A percentile compares a stretch with the other conserved stretches of the same genome.
phyloP scores from a whole-genome alignment of 2,888 invertebrate genomes.

The Ethmia dodecea region DNA sequence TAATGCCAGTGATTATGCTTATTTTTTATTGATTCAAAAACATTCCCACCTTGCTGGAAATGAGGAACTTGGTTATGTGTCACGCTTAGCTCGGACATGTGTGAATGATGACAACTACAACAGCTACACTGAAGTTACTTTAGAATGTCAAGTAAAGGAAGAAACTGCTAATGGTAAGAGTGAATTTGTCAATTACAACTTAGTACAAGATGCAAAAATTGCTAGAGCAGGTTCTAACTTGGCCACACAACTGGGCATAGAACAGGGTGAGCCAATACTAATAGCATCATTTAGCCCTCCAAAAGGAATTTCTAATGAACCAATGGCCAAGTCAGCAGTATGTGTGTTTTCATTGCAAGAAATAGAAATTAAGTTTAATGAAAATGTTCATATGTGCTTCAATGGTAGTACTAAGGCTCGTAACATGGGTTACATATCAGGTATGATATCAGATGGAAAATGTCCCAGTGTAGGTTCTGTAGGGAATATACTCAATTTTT shows the following conservation, averaged over 20 bases:
- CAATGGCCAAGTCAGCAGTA: conserved; percentile 89
- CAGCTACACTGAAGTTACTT: conserved; percentile 97
- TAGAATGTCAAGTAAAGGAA: conserved; percentile 87
- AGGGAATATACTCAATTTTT: conserved; percentile 94
- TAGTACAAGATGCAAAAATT: conserved; percentile 95
- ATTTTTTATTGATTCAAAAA: conserved; percentile 96
- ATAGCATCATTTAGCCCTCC: conserved; percentile 95
- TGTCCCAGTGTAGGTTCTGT: conserved; percentile 92
- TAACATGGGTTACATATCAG: conserved; percentile 94
- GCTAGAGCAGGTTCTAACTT: conserved; percentile 90
- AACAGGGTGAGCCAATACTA: conserved; percentile 87
- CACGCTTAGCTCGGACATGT: conserved; percentile 94
- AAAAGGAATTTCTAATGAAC: conserved; percentile 90
- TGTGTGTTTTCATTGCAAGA: conserved; percentile 95
- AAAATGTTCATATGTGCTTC: conserved; percentile 98
- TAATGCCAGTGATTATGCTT: conserved; percentile 95
- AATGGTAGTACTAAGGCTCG: conserved; percentile 95
- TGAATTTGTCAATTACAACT: conserved; percentile 86
- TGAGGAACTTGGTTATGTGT: conserved; percentile 93
- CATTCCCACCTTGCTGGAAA: conserved; percentile 92
- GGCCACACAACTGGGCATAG: conserved; percentile 88
- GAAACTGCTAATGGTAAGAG: conserved; percentile 71
- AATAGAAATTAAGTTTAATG: conserved; percentile 94
- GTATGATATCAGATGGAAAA: conserved; percentile 93
- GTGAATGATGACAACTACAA: conserved; percentile 96